Conservation (phyloP, 2,113 vertebrate genomes). For the Dunckerocampus dactyliophorus region DNA sequence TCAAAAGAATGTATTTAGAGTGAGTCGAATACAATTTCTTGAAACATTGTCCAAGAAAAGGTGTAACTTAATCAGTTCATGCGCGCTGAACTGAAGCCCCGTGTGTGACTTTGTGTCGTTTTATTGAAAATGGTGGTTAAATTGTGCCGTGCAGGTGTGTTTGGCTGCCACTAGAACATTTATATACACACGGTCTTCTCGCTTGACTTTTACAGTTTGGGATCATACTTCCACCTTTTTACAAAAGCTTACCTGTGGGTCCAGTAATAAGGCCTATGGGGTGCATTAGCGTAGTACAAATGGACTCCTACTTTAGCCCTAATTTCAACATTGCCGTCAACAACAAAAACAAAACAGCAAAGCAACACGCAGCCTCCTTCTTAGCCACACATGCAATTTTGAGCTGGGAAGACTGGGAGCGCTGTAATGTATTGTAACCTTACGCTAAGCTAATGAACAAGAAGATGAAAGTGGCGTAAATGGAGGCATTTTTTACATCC, state of each 20-base stretch:
- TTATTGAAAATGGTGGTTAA: no score
- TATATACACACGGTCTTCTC: no score
- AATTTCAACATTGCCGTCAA: neutral
- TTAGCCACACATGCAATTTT: conserved; percentile 44
- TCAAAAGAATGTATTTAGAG: no score
- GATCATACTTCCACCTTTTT: neutral
- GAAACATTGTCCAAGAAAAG: no score
- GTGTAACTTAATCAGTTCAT: no score
- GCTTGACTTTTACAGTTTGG: no score
- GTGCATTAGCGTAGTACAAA: neutral
- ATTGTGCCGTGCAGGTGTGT: no score
- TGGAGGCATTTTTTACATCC: conserved; percentile 73
- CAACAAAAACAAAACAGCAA: conserved; percentile 32
- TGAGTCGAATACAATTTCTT: no score
- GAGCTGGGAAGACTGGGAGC: conserved; percentile 40
- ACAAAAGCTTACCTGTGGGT: neutral
- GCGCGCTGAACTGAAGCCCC: no score
- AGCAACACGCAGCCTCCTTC: conserved; percentile 41
- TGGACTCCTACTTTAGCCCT: neutral
- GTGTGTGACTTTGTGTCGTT: no score
- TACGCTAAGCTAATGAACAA: conserved; percentile 78
- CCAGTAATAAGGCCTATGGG: neutral
- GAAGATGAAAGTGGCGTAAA: conserved; percentile 73
- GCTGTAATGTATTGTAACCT: conserved; percentile 75
- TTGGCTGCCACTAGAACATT: no score